A percentile compares a stretch with the other conserved stretches of the same genome.
Evolutionary conservation across 2,888 invertebrate species (phyloP).

Genomic region (Himalopsyche anomala): DNA sequence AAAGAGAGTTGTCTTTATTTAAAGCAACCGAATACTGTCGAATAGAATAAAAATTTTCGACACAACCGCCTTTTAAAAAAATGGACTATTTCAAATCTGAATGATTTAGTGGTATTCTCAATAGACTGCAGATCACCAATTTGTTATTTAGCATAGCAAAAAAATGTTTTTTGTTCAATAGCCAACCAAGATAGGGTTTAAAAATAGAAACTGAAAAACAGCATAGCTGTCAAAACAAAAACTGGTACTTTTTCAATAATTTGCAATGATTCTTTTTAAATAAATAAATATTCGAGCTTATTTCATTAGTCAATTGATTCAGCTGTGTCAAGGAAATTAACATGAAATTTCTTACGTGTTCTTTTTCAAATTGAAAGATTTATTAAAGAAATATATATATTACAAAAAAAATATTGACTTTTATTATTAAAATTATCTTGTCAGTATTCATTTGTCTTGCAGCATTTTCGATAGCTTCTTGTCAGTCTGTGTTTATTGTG

Average conservation of each 20-base stretch:
- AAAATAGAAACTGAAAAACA: conserved; percentile 7
- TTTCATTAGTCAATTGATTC: conserved; percentile 43
- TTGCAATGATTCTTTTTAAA: conserved; percentile 2
- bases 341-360: neutral
- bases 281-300: conserved; percentile 20
- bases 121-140: too few species aligned
- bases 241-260: neutral
- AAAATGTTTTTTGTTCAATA: neutral
- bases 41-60: too few species aligned
- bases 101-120: too few species aligned
- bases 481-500: neutral
- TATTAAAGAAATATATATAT: conserved; percentile 46
- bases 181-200: conserved; percentile 13
- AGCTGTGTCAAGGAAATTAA: conserved; percentile 41
- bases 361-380: conserved; percentile 48
- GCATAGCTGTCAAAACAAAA: conserved; percentile 8
- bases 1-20: too few species aligned
- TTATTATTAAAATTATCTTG: neutral
- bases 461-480: neutral
- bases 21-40: too few species aligned
- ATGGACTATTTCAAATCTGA: too few species aligned
- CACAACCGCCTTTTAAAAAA: too few species aligned
- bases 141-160: too few species aligned
- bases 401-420: conserved; percentile 33
- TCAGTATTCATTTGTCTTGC: neutral